Base-by-base conservation (phyloP, 2,797 vertebrate genomes). In the Argya squamiceps region DNA sequence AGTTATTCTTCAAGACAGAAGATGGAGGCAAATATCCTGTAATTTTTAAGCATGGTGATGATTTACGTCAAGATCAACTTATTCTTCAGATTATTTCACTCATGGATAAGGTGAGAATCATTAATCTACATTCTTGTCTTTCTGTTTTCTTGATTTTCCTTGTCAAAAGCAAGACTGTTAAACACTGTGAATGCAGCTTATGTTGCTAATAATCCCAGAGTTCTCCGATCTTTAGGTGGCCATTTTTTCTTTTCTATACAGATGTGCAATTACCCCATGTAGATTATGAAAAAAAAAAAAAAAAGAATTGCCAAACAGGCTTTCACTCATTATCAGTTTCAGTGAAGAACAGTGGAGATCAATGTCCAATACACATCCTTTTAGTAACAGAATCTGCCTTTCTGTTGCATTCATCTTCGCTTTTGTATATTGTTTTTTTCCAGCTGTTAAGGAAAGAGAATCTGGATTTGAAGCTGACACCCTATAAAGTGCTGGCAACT, bases 51-150 rank as follows among this genome's bases (percentile, higher is more conserved):
- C 99, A 99, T 7, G 99, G 99, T 15, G 99, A 99, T 62, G 99
- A 99, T 97, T 98, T 99, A 84, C 98, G 99, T 56, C 99, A 99
- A 94, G 99, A 99, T 97, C 99, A 99, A 94, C 99, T 99, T 92
- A 99, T 99, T 97, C 98, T 99, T 77, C 99, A 99, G 97, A 99
- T 99, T 93, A 99, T 99, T 97, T 99, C 99, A 2, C 99, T 99
- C 53, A 99, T 99, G 99, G 99, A 99, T 97, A 99, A 99, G 98
- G 99, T 99, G 92, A 97, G 32, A 52, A 56, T 52, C 80, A 50
- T 1, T 37, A 52, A 60, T 29, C 2, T 0, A 2, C 20, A 9
- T 53, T 7, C 11, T 37, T 46, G 5, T 59, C 8, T 23, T 70
- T 74, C 14, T 71, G 0, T 68, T 55, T 62, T 87, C 59, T 64